Base-by-base conservation (phyloP, 1,140 invertebrate species). In the Paralvinella palmiformis region DNA sequence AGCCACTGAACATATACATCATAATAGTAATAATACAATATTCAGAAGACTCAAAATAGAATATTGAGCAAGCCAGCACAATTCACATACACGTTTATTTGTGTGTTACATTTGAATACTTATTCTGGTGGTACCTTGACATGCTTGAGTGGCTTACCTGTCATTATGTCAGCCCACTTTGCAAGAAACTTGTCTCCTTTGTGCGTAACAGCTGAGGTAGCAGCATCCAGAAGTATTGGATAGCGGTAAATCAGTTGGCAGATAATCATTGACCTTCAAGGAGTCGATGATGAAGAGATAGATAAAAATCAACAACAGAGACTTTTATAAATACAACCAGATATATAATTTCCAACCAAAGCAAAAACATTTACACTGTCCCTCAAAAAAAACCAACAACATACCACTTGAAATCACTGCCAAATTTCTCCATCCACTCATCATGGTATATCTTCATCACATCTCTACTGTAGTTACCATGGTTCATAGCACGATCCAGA, bases 151-250 rank as follows among this genome's bases (percentile, higher is more conserved):
- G n/a, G n/a, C n/a, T 52, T 50, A 75, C 74, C 74, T 68, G 74
- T 75, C 74, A 75, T 75, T 27, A 75, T 75, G 58, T 75, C 74
- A 5, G 74, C 73, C 74, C 74, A 75, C 57, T 69, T 72, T 29
- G 71, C 65, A 15, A 75, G 65, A 45, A 74, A 73, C 33, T 69
- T 66, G 32, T 75, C 73, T 41, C 73, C 73, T 37, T 73, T 74
- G n/a, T 72, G 70, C 10, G 69, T 62, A 2, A 75, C 66, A 24
- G 73, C 74, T 29, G 72, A 71, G 24, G 74, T 73, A 3, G 74
- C 71, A 2, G 74, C 74, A 71, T 75, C 74, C 20, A 75, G 56
- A n/a, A 75, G 64, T 24, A 75, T 74, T 0, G 74, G 74, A 57
- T 72, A 74, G 3, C 65, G 62, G 61, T 73, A 75, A 31, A 67